A percentile compares a stretch with the other conserved stretches of the same genome.
Conservation (phyloP, 2,888 invertebrate species). For the Hirtodrosophila cameraria region DNA sequence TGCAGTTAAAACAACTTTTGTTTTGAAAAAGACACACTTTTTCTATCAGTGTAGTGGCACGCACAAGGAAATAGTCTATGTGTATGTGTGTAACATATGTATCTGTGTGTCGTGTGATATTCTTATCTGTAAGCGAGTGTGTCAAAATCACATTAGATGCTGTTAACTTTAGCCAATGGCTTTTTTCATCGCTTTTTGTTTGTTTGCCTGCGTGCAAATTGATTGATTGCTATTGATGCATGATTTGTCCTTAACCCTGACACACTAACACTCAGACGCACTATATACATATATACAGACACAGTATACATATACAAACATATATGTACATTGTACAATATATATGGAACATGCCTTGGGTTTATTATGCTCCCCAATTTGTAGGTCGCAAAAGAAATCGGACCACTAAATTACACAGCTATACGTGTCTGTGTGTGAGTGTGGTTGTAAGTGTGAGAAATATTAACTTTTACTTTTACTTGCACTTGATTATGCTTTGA, state of each 20-base stretch:
- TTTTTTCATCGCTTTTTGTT: conserved; percentile 23
- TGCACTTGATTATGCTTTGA: conserved; percentile 57
- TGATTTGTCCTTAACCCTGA: conserved; percentile 75
- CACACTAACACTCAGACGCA: conserved; percentile 40
- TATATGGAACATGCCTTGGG: conserved; percentile 18
- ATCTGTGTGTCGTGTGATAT: conserved; percentile 3
- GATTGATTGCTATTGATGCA: conserved; percentile 78
- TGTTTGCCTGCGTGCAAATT: conserved; percentile 66
- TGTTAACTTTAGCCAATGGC: conserved; percentile 66
- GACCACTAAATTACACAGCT: conserved; percentile 20
- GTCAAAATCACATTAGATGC: conserved; percentile 79
- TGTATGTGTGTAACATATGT: conserved; percentile 2
- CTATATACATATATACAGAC: conserved; percentile 7
- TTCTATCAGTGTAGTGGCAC: conserved; percentile 20
- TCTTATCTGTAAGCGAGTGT: conserved; percentile 52
- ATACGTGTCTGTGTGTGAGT: conserved; percentile 3
- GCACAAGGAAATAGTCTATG: background rate
- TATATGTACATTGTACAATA: background rate
- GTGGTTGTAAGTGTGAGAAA: conserved; percentile 16
- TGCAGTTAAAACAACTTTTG: background rate
- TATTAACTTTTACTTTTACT: conserved; percentile 67
- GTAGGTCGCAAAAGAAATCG: conserved; percentile 20
- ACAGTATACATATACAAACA: conserved; percentile 8
- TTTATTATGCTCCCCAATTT: conserved; percentile 12
- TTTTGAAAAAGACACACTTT: background rate